Base-by-base conservation (phyloP, 2,113 vertebrate species). In the Xiphophorus couchianus region DNA sequence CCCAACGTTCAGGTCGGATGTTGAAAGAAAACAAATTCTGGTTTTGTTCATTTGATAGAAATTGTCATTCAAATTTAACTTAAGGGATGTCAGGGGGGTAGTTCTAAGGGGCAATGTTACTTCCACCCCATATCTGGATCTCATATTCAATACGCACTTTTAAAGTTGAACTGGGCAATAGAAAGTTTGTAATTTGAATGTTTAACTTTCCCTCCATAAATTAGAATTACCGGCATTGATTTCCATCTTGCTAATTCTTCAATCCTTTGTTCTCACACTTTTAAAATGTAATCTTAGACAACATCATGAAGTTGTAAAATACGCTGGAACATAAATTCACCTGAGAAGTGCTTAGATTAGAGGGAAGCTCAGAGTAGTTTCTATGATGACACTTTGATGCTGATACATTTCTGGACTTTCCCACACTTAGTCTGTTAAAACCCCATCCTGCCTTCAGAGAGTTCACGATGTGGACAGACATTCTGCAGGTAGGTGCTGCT, bases 1-100 rank as follows among this genome's bases (percentile, higher is more conserved):
- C 69, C 25, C 73, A 44, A 65, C 68, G 12, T 62, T 73, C 33
- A n/a, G 30, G 44, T 72, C 4, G 31, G 39, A 1, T 51, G 54
- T 60, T 74, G 4, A 74, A 68, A 62, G 54, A 28, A 13, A 48
- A 39, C 25, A 6, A 19, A 4, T 70, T 78, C 5, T 14, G 12
- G 48, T 58, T 48, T 14, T 61, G 72, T 37, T 12, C 63, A n/a
- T 69, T 70, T 0, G 0, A 68, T 31, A 48, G 33, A 5, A 25
- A 62, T 62, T 51, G 42, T 14, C 19, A 17, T 33, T n/a, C 10
- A 58, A 58, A 58, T 48, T 48, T 5, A 48, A 48, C 39, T 42
- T 42, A 1, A n/a, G 25, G 51, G 8, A 1, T 2, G 2, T 58
- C 51, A 58, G 51, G 25, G 2, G 22, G 25, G 19, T n/a, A n/a